Percentiles rank a stretch among this genome's conserved stretches.
phyloP scores from a whole-genome alignment of 2,113 vertebrate genomes.

The Grallaria varia region DNA sequence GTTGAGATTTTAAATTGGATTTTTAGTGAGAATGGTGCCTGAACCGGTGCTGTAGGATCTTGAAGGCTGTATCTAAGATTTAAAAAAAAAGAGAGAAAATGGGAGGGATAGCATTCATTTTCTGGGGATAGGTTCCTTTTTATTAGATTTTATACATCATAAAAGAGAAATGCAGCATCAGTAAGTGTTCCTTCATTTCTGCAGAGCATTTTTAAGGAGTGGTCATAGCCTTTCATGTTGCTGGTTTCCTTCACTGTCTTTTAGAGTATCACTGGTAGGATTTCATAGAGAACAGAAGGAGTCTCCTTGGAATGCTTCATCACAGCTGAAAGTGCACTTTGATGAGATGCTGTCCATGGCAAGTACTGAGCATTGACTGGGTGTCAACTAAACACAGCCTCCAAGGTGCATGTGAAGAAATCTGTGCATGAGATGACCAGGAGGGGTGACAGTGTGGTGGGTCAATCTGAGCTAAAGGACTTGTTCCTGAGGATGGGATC shows the following conservation, averaged over 20 bases:
- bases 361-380: not conserved
- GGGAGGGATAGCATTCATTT: not conserved
- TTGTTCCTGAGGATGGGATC: not conserved
- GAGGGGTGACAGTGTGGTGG: not conserved
- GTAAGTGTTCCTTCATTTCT: not conserved
- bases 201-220: not conserved
- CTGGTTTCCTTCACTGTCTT: not conserved
- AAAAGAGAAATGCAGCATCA: not conserved
- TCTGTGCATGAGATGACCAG: not conserved
- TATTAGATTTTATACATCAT: not conserved
- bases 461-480: not conserved
- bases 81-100: not conserved
- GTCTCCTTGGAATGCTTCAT: not conserved
- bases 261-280: not conserved
- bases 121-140: not conserved
- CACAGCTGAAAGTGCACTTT: not conserved
- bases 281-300: not conserved
- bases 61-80: not conserved
- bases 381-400: not conserved
- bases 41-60: not conserved
- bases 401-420: not conserved
- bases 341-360: not conserved
- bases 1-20: constrained; percentile 17
- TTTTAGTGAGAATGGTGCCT: constrained; percentile 2
- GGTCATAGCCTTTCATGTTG: not conserved